Percentiles rank a stretch among this genome's conserved stretches.
Conservation (phyloP, 2,797 vertebrate genomes). For the Iguana delicatissima region DNA sequence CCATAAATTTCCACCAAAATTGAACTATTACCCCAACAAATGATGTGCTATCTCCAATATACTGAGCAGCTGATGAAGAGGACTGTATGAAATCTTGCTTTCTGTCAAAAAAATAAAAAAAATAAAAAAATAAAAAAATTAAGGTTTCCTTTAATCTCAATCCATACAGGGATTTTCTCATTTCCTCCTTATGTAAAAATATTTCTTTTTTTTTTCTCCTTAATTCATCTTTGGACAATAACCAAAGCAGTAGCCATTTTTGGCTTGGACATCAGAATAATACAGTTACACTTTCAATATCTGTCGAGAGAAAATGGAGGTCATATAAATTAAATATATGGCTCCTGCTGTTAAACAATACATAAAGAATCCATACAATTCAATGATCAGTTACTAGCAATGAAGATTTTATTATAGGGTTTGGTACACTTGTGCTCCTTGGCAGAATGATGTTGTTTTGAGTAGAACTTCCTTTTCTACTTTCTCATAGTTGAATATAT, state of each 20-base stretch:
- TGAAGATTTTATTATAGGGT: neutral
- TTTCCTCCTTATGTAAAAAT: slow-evolving; percentile 25
- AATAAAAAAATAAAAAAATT: neutral
- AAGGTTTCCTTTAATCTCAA: neutral
- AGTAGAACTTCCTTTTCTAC: neutral
- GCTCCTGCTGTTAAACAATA: neutral
- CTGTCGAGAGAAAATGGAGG: neutral
- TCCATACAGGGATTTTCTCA: slow-evolving; percentile 33
- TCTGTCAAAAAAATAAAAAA: neutral
- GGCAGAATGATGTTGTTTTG: neutral
- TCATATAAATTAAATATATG: neutral
- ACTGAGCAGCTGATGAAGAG: slow-evolving; percentile 28
- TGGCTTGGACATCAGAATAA: slow-evolving; percentile 24
- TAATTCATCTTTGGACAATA: neutral
- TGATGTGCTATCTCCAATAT: neutral
- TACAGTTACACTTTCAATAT: neutral
- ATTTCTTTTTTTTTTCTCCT: slow-evolving; percentile 35
- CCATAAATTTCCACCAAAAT: neutral
- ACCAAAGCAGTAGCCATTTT: neutral
- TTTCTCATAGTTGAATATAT: neutral
- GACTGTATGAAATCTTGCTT: neutral
- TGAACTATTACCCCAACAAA: neutral
- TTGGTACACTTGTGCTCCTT: neutral
- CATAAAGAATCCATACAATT: neutral
- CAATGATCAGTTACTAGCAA: neutral